Percentiles rank a stretch among this genome's conserved stretches.
These are phyloP conservation scores for Cryptocephalus moraei DNA, from an alignment of 2,888 invertebrate species.

Conservation along the genomic window DNA sequence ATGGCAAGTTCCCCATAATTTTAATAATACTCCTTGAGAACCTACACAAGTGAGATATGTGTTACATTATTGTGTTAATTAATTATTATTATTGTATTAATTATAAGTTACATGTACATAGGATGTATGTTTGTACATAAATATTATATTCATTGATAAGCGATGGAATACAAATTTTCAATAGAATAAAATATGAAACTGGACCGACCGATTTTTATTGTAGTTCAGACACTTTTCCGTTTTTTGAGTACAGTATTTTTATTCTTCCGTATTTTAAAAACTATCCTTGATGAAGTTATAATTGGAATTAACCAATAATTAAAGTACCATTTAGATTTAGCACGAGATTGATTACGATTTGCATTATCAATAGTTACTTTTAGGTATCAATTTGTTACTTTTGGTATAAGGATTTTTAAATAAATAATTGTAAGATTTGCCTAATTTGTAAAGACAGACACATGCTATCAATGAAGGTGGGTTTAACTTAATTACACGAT, in stretches of 20 bases:
- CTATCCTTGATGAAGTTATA: too few species aligned
- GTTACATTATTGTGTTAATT: constrained; percentile 14
- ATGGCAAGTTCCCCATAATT: neutral
- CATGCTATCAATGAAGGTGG: too few species aligned
- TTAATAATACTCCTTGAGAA: constrained; percentile 20
- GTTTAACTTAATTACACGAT: too few species aligned
- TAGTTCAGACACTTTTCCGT: constrained; percentile 1
- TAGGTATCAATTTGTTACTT: too few species aligned
- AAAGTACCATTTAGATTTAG: too few species aligned
- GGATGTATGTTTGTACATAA: constrained; percentile 44
- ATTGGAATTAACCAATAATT: too few species aligned
- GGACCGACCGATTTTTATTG: constrained; percentile 1
- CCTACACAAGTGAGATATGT: constrained; percentile 24
- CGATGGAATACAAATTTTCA: constrained; percentile 38
- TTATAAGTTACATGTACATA: constrained; percentile 37
- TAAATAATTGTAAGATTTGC: too few species aligned
- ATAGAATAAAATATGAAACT: constrained; percentile 36
- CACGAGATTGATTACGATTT: too few species aligned
- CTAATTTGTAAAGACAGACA: too few species aligned
- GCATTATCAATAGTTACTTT: too few species aligned
- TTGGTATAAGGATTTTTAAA: too few species aligned
- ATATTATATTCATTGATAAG: constrained; percentile 38
- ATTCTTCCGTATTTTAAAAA: constrained; percentile 4
- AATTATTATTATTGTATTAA: constrained; percentile 27
- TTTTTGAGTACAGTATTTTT: constrained; percentile 4